Conservation (phyloP, 1,140 invertebrate species). For the Drosophila busckii region DNA sequence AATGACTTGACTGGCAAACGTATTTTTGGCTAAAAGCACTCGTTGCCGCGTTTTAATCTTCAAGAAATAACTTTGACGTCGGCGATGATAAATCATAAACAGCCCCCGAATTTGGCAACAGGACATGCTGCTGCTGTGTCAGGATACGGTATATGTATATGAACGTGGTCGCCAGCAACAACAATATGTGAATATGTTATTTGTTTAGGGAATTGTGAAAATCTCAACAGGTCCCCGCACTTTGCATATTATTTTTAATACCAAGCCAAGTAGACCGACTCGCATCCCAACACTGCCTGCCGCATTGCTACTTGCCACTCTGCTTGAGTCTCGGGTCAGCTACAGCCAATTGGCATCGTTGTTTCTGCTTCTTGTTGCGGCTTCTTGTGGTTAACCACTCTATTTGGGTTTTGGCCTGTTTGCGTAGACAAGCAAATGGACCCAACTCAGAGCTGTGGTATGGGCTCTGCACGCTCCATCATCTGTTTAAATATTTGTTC, state of each 20-base stretch:
- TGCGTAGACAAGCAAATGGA: conserved; percentile 45
- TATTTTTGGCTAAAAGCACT: conserved; percentile 44
- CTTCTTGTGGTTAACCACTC: conserved; percentile 34
- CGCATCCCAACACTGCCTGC: no score
- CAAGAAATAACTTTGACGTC: conserved; percentile 66
- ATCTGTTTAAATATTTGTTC: conserved; percentile 47
- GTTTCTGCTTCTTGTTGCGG: background rate
- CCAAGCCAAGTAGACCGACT: conserved; percentile 5
- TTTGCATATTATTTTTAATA: conserved; percentile 79
- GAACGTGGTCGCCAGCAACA: conserved; percentile 37
- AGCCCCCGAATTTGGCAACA: conserved; percentile 24
- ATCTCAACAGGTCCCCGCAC: conserved; percentile 79
- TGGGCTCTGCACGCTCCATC: conserved; percentile 14
- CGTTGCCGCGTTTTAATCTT: conserved; percentile 66
- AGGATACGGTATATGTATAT: no score
- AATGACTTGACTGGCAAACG: conserved; percentile 40
- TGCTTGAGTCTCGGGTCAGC: conserved; percentile 7
- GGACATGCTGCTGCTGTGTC: conserved; percentile 17
- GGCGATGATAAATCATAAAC: conserved; percentile 77
- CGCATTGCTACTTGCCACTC: no score
- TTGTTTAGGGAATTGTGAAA: conserved; percentile 79
- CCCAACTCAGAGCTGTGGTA: background rate
- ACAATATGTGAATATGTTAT: conserved; percentile 79
- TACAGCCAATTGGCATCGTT: conserved; percentile 56
- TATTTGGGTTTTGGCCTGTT: conserved; percentile 46